Conservation (phyloP, 2,888 invertebrate genomes). For the Hoplodrina blanda region DNA sequence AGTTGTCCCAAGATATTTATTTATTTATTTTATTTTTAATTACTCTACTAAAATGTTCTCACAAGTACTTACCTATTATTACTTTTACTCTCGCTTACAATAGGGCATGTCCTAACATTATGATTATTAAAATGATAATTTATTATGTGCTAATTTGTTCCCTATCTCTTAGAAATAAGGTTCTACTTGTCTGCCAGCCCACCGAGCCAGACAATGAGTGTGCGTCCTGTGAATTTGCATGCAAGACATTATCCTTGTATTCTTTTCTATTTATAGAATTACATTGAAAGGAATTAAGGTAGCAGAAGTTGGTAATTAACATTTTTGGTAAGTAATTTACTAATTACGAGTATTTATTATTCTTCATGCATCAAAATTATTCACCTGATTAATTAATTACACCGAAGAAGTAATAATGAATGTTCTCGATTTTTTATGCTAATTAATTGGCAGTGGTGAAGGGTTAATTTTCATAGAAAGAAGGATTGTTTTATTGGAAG, state of each 20-base stretch:
- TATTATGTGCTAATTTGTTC: conserved; percentile 40
- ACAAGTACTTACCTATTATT: neutral
- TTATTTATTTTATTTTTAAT: too few relatives aligned
- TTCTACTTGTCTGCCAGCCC: conserved; percentile 30
- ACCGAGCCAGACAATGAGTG: conserved; percentile 39
- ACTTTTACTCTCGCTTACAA: conserved; percentile 25
- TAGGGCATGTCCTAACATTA: conserved; percentile 32
- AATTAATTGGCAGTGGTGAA: too few relatives aligned
- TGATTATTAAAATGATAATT: conserved; percentile 32
- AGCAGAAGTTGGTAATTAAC: conserved; percentile 15
- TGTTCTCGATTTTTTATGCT: too few relatives aligned
- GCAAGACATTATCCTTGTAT: conserved; percentile 38
- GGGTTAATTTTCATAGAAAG: too few relatives aligned
- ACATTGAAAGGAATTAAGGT: conserved; percentile 22
- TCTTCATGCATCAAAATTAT: neutral
- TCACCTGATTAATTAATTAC: neutral
- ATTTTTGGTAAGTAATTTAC: neutral
- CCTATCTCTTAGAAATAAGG: conserved; percentile 43
- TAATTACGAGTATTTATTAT: conserved; percentile 3
- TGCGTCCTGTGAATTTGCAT: conserved; percentile 60
- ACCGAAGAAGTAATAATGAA: too few relatives aligned
- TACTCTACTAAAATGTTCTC: too few relatives aligned
- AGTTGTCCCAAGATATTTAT: too few relatives aligned
- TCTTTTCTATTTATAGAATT: conserved; percentile 49
- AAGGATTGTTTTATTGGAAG: too few relatives aligned